phyloP scores from a whole-genome alignment of 2,113 vertebrate species.

The Okapia johnstoni region DNA sequence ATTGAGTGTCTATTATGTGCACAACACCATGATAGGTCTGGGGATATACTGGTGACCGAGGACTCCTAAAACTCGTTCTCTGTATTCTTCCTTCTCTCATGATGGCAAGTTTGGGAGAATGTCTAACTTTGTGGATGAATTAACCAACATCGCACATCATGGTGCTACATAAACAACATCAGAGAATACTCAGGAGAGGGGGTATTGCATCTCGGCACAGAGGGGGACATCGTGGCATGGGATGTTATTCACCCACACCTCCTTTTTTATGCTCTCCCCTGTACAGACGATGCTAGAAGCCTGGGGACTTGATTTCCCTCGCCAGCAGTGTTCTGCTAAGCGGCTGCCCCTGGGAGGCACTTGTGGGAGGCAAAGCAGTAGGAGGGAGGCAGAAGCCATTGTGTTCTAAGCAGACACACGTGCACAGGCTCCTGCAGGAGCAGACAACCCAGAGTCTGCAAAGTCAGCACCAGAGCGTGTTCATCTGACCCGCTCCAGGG shows the following conservation, averaged over 20 bases:
- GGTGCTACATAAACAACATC: background rate
- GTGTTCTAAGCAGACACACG: background rate
- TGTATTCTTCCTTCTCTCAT: background rate
- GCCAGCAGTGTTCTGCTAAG: background rate
- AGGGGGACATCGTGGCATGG: fast-evolving
- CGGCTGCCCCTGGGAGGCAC: background rate
- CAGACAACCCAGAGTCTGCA: background rate
- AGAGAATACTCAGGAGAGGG: background rate
- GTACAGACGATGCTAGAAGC: fast-evolving
- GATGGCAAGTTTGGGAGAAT: background rate
- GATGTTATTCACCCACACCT: fast-evolving
- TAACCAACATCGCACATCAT: background rate
- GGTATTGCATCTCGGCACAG: fast-evolving
- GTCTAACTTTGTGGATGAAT: too few relatives aligned
- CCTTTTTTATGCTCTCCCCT: background rate
- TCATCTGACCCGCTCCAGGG: fast-evolving
- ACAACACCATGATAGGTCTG: background rate
- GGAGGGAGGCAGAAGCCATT: fast-evolving
- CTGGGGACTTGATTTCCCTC: background rate
- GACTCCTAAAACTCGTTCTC: too few relatives aligned
- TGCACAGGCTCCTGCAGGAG: background rate
- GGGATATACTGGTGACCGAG: background rate
- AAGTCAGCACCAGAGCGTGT: background rate
- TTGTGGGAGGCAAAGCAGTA: background rate
- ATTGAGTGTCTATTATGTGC: background rate